These are phyloP conservation scores for Diuraphis noxia DNA, from an alignment of 1,140 invertebrate species.

Conservation along the genomic window DNA sequence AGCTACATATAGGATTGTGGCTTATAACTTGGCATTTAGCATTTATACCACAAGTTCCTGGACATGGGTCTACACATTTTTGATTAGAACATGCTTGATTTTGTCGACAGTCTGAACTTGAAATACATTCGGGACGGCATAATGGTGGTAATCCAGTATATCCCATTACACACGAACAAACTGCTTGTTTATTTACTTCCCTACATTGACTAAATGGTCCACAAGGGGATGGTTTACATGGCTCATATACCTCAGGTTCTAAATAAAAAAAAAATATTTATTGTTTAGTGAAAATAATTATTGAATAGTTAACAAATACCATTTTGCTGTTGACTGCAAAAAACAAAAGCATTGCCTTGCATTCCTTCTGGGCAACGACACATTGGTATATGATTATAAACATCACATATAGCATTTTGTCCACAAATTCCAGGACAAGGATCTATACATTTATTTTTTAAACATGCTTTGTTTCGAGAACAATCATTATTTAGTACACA, in stretches of 20 bases:
- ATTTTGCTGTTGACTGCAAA: constrained; percentile 43
- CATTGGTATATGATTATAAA: constrained; percentile 72
- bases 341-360: constrained; percentile 61
- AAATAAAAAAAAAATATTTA: not conserved
- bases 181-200: constrained; percentile 64
- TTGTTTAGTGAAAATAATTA: not conserved
- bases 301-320: constrained; percentile 60
- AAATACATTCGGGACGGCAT: constrained; percentile 65
- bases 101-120: constrained; percentile 63
- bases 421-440: constrained; percentile 73
- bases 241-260: constrained; percentile 62
- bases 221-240: constrained; percentile 68
- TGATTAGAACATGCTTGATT: constrained; percentile 64
- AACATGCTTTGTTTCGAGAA: constrained; percentile 69
- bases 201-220: constrained; percentile 72
- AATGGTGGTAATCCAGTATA: constrained; percentile 62
- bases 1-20: constrained; percentile 70
- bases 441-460: constrained; percentile 71
- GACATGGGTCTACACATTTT: constrained; percentile 66
- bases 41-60: constrained; percentile 64
- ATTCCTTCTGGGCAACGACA: constrained; percentile 69
- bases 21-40: constrained; percentile 72
- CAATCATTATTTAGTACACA: constrained; percentile 73
- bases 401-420: constrained; percentile 69
- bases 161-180: constrained; percentile 64